Evolutionary conservation across 2,888 invertebrate genomes (phyloP).

Genomic region (Leptinotarsa haldemani): DNA sequence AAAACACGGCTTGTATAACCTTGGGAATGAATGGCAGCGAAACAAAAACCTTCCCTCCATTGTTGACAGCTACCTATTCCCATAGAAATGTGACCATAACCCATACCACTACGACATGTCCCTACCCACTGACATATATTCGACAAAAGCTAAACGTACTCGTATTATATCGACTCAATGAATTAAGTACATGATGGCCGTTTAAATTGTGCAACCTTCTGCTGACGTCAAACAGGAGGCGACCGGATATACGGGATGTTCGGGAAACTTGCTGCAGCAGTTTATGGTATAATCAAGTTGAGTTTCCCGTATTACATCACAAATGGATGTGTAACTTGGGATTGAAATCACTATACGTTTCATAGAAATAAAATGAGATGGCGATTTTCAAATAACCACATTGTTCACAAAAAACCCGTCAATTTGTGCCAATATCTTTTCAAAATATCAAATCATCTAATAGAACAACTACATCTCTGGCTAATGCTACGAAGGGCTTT

Average conservation of each 20-base stretch:
- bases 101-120: not conserved
- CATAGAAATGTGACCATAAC: constrained; percentile 1
- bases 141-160: constrained; percentile 37
- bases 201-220: constrained; percentile 59
- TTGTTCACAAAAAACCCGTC: too few relatives aligned
- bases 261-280: not conserved
- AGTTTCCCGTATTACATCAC: too few relatives aligned
- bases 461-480: too few relatives aligned
- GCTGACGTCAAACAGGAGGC: constrained; percentile 62
- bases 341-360: too few relatives aligned
- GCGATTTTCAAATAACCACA: too few relatives aligned
- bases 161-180: constrained; percentile 58
- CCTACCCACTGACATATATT: constrained; percentile 24
- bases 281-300: not conserved
- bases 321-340: too few relatives aligned
- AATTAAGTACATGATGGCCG: constrained; percentile 63
- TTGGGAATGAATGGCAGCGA: not conserved
- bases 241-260: constrained; percentile 53
- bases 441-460: too few relatives aligned
- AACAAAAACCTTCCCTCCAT: constrained; percentile 7
- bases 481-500: too few relatives aligned
- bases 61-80: not conserved
- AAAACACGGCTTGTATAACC: too few relatives aligned
- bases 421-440: too few relatives aligned
- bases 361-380: too few relatives aligned